Conservation (phyloP, 2,888 invertebrate species). For the Carcina quercana region DNA sequence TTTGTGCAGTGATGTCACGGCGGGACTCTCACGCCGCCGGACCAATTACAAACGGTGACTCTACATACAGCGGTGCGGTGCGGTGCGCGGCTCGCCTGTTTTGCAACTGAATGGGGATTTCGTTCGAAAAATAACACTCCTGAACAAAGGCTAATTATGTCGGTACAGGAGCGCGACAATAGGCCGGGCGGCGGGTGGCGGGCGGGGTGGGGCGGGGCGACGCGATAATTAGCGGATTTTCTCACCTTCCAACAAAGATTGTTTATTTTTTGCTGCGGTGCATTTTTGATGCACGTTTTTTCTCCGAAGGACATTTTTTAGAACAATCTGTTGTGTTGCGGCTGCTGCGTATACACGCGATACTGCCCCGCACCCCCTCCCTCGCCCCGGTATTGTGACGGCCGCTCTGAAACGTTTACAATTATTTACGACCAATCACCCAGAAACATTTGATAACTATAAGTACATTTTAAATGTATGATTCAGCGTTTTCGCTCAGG, state of each 20-base stretch:
- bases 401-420: too few species aligned
- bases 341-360: too few species aligned
- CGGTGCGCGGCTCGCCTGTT: slow-evolving; percentile 44
- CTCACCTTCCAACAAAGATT: slow-evolving; percentile 61
- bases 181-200: slow-evolving; percentile 26
- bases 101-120: slow-evolving; percentile 52
- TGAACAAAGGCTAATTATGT: slow-evolving; percentile 67
- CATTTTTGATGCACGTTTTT: slow-evolving; percentile 27
- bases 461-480: too few species aligned
- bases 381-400: too few species aligned
- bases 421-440: too few species aligned
- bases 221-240: slow-evolving; percentile 67
- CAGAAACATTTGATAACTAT: too few species aligned
- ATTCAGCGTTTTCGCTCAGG: too few species aligned
- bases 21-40: slow-evolving; percentile 19
- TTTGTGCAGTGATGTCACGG: slow-evolving; percentile 1
- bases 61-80: too few species aligned
- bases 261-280: slow-evolving; percentile 41
- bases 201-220: slow-evolving; percentile 33
- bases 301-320: too few species aligned
- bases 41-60: slow-evolving; percentile 57
- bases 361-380: too few species aligned
- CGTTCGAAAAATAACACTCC: slow-evolving; percentile 49
- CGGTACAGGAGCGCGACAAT: slow-evolving; percentile 50
- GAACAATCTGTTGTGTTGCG: too few species aligned